phyloP scores from a whole-genome alignment of 2,113 vertebrate species.

The Euleptes europaea region DNA sequence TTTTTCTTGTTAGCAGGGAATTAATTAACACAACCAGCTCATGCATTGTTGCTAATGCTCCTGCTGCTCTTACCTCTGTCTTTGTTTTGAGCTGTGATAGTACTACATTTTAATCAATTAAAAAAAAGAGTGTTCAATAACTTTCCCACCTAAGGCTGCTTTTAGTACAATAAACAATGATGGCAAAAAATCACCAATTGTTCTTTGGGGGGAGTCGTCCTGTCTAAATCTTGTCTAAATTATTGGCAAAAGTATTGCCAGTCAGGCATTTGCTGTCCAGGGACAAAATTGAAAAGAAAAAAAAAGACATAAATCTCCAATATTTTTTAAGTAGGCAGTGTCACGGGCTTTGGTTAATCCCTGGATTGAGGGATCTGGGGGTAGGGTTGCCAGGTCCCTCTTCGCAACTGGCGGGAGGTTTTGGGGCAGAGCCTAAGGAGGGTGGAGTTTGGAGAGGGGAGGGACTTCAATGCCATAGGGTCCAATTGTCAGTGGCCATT shows the following conservation, averaged over 20 bases:
- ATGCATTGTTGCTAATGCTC: constrained; percentile 21
- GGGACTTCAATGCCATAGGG: too few relatives aligned
- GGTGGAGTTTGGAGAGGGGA: too few relatives aligned
- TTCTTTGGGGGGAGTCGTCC: constrained; percentile 4
- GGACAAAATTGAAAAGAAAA: too few relatives aligned
- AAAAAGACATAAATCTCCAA: too few relatives aligned
- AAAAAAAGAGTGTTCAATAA: constrained; percentile 52
- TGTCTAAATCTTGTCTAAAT: neutral
- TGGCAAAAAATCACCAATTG: constrained; percentile 46
- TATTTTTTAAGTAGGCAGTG: too few relatives aligned
- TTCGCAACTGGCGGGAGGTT: too few relatives aligned
- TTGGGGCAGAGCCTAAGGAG: too few relatives aligned
- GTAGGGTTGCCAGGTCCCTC: too few relatives aligned
- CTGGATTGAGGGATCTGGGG: too few relatives aligned
- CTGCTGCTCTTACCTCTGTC: constrained; percentile 40
- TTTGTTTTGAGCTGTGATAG: constrained; percentile 27
- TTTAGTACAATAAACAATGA: constrained; percentile 12
- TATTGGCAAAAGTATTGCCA: neutral
- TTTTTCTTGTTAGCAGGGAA: constrained; percentile 44
- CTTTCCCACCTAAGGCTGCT: constrained; percentile 47
- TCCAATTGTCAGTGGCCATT: too few relatives aligned
- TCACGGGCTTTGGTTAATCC: too few relatives aligned
- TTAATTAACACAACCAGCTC: constrained; percentile 5
- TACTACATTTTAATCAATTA: constrained; percentile 53
- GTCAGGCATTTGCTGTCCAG: too few relatives aligned